These are phyloP conservation scores for Trogon melanurus DNA, from an alignment of 2,113 vertebrate genomes.

Conservation along the genomic window DNA sequence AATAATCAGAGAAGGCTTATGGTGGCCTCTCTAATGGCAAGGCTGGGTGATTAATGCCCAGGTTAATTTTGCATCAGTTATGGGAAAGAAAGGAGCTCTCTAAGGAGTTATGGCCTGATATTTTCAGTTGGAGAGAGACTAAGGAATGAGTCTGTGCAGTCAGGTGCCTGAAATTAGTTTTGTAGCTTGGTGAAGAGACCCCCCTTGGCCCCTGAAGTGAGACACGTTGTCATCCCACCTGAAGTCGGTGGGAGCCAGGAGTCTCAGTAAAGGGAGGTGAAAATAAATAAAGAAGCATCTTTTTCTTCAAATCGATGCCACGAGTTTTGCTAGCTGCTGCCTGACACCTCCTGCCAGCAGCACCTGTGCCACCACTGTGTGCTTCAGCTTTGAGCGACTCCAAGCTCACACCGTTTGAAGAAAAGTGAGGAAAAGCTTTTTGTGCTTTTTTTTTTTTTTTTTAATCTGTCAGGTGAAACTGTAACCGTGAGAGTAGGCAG, in stretches of 20 bases:
- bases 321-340: neutral
- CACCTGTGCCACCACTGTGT: conserved; percentile 13
- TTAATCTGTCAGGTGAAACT: neutral
- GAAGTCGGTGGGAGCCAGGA: neutral
- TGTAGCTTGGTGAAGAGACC: neutral
- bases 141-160: neutral
- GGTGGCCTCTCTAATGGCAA: neutral
- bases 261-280: neutral
- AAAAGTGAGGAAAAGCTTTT: neutral
- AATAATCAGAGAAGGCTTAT: neutral
- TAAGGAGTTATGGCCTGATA: neutral
- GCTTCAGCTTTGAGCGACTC: neutral
- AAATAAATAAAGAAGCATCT: neutral
- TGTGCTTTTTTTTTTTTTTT: neutral
- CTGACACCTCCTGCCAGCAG: conserved; percentile 1
- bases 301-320: neutral
- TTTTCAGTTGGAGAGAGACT: neutral
- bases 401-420: neutral
- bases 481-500: neutral
- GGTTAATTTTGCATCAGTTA: neutral
- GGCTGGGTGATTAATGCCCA: neutral
- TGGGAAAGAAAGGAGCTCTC: neutral
- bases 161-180: neutral
- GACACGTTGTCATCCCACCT: neutral
- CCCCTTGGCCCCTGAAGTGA: neutral